Percentiles rank a stretch among this genome's conserved stretches.
Conservation (phyloP, 2,797 vertebrate species). For the Cirrhinus mrigala region DNA sequence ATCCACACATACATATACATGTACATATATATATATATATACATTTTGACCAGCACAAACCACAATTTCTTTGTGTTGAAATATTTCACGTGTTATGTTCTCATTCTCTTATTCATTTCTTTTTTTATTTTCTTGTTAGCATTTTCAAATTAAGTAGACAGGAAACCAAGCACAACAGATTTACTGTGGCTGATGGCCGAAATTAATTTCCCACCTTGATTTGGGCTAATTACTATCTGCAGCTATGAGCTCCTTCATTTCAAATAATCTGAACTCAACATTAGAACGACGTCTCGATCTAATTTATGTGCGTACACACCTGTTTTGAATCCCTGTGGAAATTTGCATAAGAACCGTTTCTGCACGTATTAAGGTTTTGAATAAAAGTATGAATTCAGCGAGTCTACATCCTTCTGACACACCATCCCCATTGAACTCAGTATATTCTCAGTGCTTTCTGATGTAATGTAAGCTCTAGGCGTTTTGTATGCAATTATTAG, state of each 20-base stretch:
- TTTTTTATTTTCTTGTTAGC: background rate
- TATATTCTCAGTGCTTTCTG: background rate
- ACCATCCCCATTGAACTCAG: background rate
- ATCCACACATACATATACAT: too few relatives aligned
- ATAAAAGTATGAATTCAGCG: background rate
- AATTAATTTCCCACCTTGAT: background rate
- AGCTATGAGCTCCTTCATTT: background rate
- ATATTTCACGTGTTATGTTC: background rate
- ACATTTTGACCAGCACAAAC: too few relatives aligned
- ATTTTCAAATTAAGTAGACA: conserved; percentile 1
- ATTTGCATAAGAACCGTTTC: conserved; percentile 1
- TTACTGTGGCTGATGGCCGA: background rate
- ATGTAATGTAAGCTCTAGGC: background rate
- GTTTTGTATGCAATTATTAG: background rate
- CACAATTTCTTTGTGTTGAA: too few relatives aligned
- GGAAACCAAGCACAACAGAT: conserved; percentile 14
- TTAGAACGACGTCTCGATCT: background rate
- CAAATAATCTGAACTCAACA: background rate
- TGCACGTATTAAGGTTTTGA: background rate
- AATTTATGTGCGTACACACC: background rate
- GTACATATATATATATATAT: too few relatives aligned
- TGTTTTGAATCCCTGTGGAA: background rate
- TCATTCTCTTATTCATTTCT: background rate
- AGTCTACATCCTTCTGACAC: background rate
- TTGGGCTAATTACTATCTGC: conserved; percentile 20